Base-by-base conservation (phyloP, 2,888 invertebrate genomes). In the Drosophila fungiperda region DNA sequence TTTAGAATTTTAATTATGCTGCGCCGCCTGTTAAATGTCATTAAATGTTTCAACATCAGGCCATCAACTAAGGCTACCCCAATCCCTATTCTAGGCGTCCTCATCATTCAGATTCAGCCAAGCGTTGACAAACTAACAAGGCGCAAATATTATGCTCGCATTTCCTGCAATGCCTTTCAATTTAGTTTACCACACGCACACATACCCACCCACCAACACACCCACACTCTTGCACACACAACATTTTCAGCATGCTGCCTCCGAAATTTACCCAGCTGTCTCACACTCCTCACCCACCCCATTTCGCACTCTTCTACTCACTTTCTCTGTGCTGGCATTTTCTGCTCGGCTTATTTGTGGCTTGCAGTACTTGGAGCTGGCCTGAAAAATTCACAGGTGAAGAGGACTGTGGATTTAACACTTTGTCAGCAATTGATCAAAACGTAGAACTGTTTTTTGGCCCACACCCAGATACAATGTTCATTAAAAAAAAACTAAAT, bases 51-150 rank as follows among this genome's bases (percentile, higher is more conserved):
- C 79, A 80, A 64, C 79, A 78, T 68, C 61, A 42, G 9, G 54
- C 57, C 58, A 32, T 32, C 36, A 52, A 35, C 50, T 33, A 50
- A 66, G 33, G 26, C 29, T 15, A 29, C 26, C 38, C 69, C 17
- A n/a, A 40, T 35, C 40, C 3, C 17, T 23, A 54, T 68, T 36
- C 65, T 40, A 23, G 26, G 38, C 35, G 12, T 54, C 26, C 70
- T 68, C 76, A 69, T 86, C 86, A 90, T 86, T 87, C 79, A 90
- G 66, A 68, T 64, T 49, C 79, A 81, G 73, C 89, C 75, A 74
- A 58, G 84, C 86, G 89, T 88, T 74, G 79, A 76, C 73, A 79
- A 85, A 83, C 90, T 90, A 86, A 90, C 90, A 86, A 86, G 86
- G 90, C 87, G 84, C 87, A 88, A 90, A 83, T 86, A 78, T 88